Evolutionary conservation across 1,140 invertebrate genomes (phyloP), one percentile per base, ranked within the genome.

Genomic region (Platyscapa corneri): DNA sequence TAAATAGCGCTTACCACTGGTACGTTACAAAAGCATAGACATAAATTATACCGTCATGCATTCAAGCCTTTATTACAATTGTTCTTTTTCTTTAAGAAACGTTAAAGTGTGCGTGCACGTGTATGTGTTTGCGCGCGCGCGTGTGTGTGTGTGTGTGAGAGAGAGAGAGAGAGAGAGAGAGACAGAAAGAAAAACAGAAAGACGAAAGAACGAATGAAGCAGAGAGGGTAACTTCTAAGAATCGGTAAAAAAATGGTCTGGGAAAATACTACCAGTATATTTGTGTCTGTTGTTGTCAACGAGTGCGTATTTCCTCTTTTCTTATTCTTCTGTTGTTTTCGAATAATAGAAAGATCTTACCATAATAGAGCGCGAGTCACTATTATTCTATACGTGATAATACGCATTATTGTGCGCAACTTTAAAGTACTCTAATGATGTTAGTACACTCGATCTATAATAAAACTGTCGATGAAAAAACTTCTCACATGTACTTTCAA

Each of bases 11-110:
- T 74, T 30, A 60, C 65, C 46, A n/a, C n/a, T 60, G 42, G 49
- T 49, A 42, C 67, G 49, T 74, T 82, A 60, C 82, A 60, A 75
- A 49, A 42, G 60, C 72, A 67, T 56, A 42, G 2, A 78, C 74
- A 84, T 84, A 84, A 84, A 84, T 84, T 77, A 77, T 70, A 84
- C 39, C 82, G 56, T n/a, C 60, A 75, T 37, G 37, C 53, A 80
- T 80, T 80, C 78, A 80, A 80, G 37, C 78, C 78, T 67, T 23
- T 53, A 60, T 60, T 42, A 34, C 53, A 64, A 37, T 42, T 76
- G 65, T 67, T 67, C 16, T 34, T 10, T 65, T 65, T n/a, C n/a
- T n/a, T n/a, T n/a, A n/a, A n/a, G n/a, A n/a, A n/a, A n/a, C n/a
- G n/a, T n/a, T n/a, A n/a, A n/a, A n/a, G n/a, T n/a, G n/a, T n/a